Conservation (phyloP, 2,797 vertebrate species). For the Sphaeramia orbicularis region DNA sequence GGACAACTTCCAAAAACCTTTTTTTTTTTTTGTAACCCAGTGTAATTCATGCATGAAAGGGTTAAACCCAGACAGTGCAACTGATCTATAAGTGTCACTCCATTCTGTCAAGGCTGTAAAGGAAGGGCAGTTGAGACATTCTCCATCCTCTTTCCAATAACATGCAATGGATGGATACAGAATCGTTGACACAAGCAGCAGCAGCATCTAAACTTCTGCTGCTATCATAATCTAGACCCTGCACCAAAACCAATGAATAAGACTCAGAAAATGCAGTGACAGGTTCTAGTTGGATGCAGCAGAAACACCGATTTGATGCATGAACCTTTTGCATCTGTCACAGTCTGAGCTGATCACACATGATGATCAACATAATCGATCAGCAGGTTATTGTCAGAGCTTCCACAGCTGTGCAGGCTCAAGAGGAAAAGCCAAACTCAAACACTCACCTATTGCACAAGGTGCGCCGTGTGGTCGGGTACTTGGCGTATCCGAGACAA, state of each 20-base stretch:
- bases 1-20: no score
- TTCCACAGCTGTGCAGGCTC: constrained; percentile 9
- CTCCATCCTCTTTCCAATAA: neutral
- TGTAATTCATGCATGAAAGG: no score
- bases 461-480: constrained; percentile 74
- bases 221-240: neutral
- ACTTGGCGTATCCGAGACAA: constrained; percentile 71
- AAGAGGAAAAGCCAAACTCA: constrained; percentile 27
- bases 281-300: constrained; percentile 27
- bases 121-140: neutral
- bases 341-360: constrained; percentile 10
- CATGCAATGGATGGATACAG: neutral
- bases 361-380: constrained; percentile 24
- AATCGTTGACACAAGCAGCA: neutral
- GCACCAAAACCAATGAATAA: neutral
- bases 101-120: constrained; percentile 7
- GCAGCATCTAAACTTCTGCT: constrained; percentile 21
- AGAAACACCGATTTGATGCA: constrained; percentile 31
- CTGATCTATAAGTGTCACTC: constrained; percentile 7
- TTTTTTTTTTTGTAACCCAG: no score
- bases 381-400: neutral
- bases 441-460: constrained; percentile 73
- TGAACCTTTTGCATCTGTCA: constrained; percentile 1
- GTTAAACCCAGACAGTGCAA: constrained; percentile 3
- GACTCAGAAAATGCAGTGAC: constrained; percentile 5